Conservation (phyloP, 2,113 vertebrate genomes). For the Hippocampus barbouri region DNA sequence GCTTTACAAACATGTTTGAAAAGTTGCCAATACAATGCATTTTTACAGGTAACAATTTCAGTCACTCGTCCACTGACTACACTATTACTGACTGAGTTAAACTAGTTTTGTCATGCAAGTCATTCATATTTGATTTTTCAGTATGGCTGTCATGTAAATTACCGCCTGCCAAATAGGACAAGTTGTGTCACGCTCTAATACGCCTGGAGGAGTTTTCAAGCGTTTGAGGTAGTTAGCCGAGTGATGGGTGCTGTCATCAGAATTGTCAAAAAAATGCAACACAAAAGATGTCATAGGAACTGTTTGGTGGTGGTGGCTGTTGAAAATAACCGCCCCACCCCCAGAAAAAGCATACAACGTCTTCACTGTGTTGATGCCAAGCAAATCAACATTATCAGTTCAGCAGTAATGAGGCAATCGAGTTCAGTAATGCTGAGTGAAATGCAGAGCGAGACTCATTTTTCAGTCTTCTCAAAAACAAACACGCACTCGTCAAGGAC, state of each 20-base stretch:
- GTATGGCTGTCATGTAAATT: neutral
- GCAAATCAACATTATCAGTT: slow-evolving; percentile 5
- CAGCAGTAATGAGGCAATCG: slow-evolving; percentile 6
- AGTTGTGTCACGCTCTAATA: neutral
- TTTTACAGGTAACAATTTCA: neutral
- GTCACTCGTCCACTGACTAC: neutral
- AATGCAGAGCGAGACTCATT: slow-evolving; percentile 13
- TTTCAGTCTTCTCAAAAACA: slow-evolving; percentile 32
- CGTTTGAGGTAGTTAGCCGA: neutral
- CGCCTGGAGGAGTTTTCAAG: neutral
- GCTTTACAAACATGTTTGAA: slow-evolving; percentile 9
- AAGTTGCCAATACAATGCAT: neutral
- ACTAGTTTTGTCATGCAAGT: neutral
- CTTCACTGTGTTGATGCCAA: slow-evolving; percentile 24
- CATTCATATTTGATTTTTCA: neutral
- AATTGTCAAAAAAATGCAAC: neutral
- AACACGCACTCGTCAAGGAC: slow-evolving; percentile 46
- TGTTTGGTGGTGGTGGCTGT: neutral
- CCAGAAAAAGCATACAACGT: slow-evolving; percentile 25
- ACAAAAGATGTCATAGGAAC: slow-evolving; percentile 15
- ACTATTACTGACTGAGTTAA: neutral
- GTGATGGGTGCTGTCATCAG: neutral
- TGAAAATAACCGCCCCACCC: neutral
- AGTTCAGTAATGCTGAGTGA: slow-evolving; percentile 17
- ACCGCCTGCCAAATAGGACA: neutral